Percentiles rank a stretch among this genome's conserved stretches.
phyloP scores from a whole-genome alignment of 2,797 vertebrate species.

The Diglossa cyanea region DNA sequence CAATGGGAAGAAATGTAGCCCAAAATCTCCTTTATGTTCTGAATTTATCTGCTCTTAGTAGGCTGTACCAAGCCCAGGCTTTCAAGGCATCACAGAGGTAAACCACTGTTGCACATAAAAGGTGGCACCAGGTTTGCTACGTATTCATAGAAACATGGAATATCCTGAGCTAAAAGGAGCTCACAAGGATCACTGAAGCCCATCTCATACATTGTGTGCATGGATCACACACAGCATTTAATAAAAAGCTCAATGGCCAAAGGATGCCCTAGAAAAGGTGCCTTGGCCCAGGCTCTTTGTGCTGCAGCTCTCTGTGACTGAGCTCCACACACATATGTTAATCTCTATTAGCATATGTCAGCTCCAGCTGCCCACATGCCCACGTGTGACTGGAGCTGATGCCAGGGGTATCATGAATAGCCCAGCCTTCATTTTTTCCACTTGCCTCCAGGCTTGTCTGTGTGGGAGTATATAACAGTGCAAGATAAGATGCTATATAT shows the following conservation, averaged over 20 bases:
- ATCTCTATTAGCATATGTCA: not conserved
- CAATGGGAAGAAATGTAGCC: not conserved
- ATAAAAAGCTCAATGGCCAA: not conserved
- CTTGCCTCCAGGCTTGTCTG: not conserved
- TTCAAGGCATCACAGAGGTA: not conserved
- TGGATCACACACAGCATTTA: not conserved
- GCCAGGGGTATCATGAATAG: constrained; percentile 3
- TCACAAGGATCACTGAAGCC: not conserved
- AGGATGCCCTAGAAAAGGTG: not conserved
- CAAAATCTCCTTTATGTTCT: not conserved
- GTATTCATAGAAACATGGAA: not conserved
- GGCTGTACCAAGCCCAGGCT: not conserved
- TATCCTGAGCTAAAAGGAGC: not conserved
- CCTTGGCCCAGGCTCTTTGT: not conserved
- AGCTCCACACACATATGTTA: not conserved
- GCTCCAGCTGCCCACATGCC: constrained; percentile 36
- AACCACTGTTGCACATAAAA: accelerated
- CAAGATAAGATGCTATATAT: constrained; percentile 38
- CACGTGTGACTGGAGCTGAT: not conserved
- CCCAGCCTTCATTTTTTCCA: not conserved
- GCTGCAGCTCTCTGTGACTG: not conserved
- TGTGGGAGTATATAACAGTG: not conserved
- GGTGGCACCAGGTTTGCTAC: not conserved
- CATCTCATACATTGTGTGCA: not conserved
- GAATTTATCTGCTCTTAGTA: not conserved